A percentile compares a stretch with the other conserved stretches of the same genome.
Evolutionary conservation across 2,888 invertebrate genomes (phyloP).

Genomic region (Bombylius discolor): DNA sequence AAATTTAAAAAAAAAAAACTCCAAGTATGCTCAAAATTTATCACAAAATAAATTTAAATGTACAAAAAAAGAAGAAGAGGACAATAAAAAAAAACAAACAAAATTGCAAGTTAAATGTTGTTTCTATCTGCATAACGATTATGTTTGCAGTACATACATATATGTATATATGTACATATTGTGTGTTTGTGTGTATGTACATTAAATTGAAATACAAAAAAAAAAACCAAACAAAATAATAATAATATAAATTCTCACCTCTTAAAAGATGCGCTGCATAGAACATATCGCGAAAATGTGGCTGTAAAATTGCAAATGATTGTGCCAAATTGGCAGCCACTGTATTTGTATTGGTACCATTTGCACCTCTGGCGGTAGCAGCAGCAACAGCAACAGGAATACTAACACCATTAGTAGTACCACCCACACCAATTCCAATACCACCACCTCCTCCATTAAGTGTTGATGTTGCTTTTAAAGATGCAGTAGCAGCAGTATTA

Average conservation of each 20-base stretch:
- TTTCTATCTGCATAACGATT: not conserved
- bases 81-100: too few species aligned
- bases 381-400: constrained; percentile 26
- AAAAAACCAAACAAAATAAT: not conserved
- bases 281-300: constrained; percentile 50
- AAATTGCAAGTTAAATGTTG: too few species aligned
- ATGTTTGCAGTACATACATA: not conserved
- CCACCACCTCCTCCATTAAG: constrained; percentile 12
- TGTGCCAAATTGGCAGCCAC: constrained; percentile 35
- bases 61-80: too few species aligned
- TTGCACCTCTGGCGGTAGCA: constrained; percentile 9
- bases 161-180: not conserved
- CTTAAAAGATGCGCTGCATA: constrained; percentile 49
- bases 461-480: constrained; percentile 27
- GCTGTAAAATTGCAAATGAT: constrained; percentile 39
- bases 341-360: constrained; percentile 9
- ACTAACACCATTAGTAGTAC: not conserved
- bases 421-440: constrained; percentile 11
- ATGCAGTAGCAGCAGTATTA: constrained; percentile 25
- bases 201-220: too few species aligned
- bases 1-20: too few species aligned
- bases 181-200: not conserved
- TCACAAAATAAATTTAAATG: too few species aligned
- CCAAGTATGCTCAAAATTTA: too few species aligned
- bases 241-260: constrained; percentile 37